Conservation (phyloP, 2,888 invertebrate species). For the Serripes groenlandicus region DNA sequence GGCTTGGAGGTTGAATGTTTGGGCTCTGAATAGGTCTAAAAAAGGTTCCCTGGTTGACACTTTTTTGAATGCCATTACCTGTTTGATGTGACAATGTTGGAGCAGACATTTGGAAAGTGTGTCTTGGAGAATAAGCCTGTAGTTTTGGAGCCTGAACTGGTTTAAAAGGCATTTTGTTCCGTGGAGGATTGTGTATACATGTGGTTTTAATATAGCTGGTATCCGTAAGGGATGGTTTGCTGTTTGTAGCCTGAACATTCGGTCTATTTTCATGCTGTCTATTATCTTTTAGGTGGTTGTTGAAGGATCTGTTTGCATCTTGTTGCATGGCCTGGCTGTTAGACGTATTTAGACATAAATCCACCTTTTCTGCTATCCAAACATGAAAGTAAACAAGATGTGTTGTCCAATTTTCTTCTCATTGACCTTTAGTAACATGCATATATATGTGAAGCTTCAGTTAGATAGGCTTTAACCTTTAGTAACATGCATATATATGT, state of each 20-base stretch:
- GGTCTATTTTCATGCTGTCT: neutral
- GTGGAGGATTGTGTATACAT: neutral
- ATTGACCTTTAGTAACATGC: no score
- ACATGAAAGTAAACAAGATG: no score
- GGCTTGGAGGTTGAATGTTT: neutral
- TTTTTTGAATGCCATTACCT: neutral
- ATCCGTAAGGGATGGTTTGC: neutral
- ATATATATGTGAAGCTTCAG: no score
- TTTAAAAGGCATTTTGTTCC: neutral
- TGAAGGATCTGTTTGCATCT: neutral
- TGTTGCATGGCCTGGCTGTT: no score
- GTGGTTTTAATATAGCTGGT: neutral
- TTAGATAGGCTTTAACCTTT: no score
- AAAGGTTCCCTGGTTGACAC: neutral
- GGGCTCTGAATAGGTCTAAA: neutral
- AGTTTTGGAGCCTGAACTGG: neutral
- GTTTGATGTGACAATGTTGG: neutral
- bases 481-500: no score
- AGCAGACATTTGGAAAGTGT: neutral
- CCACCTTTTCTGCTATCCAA: slow-evolving; percentile 4
- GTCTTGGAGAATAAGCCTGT: neutral
- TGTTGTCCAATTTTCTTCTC: no score
- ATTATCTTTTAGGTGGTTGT: neutral
- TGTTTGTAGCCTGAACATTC: neutral
- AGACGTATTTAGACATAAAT: neutral